Percentiles rank a stretch among this genome's conserved stretches.
phyloP scores from a whole-genome alignment of 1,140 invertebrate genomes.

The Chlorops oryzae region DNA sequence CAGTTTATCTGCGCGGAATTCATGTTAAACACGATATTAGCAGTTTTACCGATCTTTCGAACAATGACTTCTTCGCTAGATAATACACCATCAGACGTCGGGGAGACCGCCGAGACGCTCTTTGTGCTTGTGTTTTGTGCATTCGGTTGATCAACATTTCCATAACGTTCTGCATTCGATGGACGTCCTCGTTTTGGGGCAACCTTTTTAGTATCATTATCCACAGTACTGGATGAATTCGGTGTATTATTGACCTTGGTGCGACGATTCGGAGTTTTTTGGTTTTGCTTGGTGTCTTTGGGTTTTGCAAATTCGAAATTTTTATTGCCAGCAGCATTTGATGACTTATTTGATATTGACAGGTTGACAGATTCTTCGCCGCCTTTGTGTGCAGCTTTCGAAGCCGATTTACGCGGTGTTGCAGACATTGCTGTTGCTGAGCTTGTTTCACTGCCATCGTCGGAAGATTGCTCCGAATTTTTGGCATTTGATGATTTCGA shows the following conservation, averaged over 20 bases:
- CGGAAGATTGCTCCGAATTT: not conserved
- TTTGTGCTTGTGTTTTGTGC: no score
- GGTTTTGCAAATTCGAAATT: conserved; percentile 35
- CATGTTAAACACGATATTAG: conserved; percentile 59
- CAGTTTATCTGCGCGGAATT: conserved; percentile 54
- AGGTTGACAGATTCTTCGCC: no score
- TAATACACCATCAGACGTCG: no score
- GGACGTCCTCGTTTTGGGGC: no score
- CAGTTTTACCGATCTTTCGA: conserved; percentile 56
- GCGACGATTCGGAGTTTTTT: conserved; percentile 6
- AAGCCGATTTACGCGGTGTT: not conserved
- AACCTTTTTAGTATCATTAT: conserved; percentile 27
- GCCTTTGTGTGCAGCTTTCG: no score
- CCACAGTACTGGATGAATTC: conserved; percentile 22
- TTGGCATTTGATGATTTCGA: conserved; percentile 2
- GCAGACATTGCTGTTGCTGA: not conserved
- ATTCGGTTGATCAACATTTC: no score
- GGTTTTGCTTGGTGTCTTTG: conserved; percentile 32
- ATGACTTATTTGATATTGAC: no score
- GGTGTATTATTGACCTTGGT: conserved; percentile 9
- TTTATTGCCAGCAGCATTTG: conserved; percentile 17
- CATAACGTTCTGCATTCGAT: no score
- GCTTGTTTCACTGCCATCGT: no score
- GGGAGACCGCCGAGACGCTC: no score
- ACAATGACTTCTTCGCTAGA: conserved; percentile 52